Evolutionary conservation across 2,797 vertebrate species (phyloP), one percentile per base, ranked within the genome.

Genomic region (Columba guinea): DNA sequence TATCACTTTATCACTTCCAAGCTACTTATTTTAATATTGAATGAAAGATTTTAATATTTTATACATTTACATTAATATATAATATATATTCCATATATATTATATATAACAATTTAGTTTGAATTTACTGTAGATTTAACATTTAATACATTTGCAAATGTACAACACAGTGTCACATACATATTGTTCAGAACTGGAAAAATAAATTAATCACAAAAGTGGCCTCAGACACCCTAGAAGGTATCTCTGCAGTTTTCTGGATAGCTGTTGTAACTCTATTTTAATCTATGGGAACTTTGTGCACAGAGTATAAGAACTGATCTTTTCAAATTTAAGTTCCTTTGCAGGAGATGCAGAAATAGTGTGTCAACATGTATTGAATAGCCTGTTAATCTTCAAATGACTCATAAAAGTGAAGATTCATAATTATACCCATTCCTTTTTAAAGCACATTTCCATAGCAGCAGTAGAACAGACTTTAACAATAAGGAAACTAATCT

Each of bases 151-250:
- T 79, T 79, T 80, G 5, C 16, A 77, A 56, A 71, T 8, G 5
- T 52, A 10, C 5, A 3, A 46, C 7, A 75, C 17, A 41, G 15
- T 30, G 32, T 64, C 22, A 52, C 20, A 30, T 3, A 48, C 10
- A 16, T 9, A 41, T 75, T 82, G 4, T n/a, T 44, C 41, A 71
- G n/a, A 78, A 60, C 20, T 20, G 10, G 4, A 7, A 49, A 49
- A 58, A 81, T 32, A 4, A 0, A 1, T 4, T 9, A 15, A 28
- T 35, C 7, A 34, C 51, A 55, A 53, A 8, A 75, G 37, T 51
- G 3, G 14, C 6, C 6, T 81, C 20, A 77, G 28, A 35, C 16
- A 70, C 7, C 4, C 3, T 10, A 67, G 35, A 63, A 34, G 24
- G 11, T 46, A 39, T 46, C 58, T 65, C 28, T 30, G 10, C 49